These are phyloP conservation scores for Caracal caracal DNA, from an alignment of 2,113 vertebrate species.

Conservation along the genomic window DNA sequence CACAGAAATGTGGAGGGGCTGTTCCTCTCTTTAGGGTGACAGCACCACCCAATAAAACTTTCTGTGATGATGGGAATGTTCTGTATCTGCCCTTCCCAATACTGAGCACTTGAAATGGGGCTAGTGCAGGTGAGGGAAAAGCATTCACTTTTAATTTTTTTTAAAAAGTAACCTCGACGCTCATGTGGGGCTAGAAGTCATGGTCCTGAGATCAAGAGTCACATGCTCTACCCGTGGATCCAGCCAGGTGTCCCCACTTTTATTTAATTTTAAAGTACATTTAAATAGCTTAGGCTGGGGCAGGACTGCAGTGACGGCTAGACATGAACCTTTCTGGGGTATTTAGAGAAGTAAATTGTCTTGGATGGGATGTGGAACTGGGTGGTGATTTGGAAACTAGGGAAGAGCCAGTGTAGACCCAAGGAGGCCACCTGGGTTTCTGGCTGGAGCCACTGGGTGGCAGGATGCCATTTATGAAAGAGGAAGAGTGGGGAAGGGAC, in stretches of 20 bases:
- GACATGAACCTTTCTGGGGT: not conserved
- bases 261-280: not conserved
- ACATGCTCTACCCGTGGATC: not conserved
- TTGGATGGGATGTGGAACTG: fast-evolving
- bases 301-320: not conserved
- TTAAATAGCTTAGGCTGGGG: not conserved
- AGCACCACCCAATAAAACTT: not conserved
- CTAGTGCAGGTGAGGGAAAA: not conserved
- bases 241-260: not conserved
- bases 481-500: fast-evolving
- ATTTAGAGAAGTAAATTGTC: not conserved
- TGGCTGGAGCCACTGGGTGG: not conserved
- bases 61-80: not conserved
- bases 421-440: not conserved
- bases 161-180: not conserved
- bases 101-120: not conserved
- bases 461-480: not conserved
- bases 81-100: not conserved
- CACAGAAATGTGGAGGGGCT: not conserved
- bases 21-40: not conserved
- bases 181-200: not conserved
- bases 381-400: not conserved
- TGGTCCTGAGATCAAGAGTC: not conserved
- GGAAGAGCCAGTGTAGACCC: not conserved
- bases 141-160: not conserved